A percentile compares a stretch with the other conserved stretches of the same genome.
These are phyloP conservation scores for Neotragus moschatus DNA, from an alignment of 2,113 vertebrate genomes.

Conservation along the genomic window DNA sequence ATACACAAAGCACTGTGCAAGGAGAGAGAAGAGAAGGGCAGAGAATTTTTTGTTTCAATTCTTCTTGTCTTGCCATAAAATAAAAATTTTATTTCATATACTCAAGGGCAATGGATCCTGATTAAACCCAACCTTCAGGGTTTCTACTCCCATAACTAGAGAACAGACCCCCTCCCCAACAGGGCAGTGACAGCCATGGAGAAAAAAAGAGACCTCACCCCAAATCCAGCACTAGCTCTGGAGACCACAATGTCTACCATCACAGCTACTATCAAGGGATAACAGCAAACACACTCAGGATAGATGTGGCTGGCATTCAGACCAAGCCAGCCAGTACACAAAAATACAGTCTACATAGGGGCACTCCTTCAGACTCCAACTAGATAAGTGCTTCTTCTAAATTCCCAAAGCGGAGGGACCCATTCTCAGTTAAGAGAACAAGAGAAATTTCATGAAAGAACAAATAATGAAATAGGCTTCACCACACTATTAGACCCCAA, in stretches of 20 bases:
- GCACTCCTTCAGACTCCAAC: background rate
- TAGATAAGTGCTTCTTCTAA: background rate
- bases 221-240: background rate
- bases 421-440: background rate
- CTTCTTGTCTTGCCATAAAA: background rate
- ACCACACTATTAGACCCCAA: background rate
- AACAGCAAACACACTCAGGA: background rate
- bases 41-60: background rate
- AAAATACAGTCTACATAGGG: background rate
- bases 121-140: background rate
- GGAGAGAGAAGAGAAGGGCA: background rate
- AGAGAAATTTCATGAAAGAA: background rate
- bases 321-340: background rate
- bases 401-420: background rate
- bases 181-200: background rate
- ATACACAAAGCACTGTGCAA: background rate
- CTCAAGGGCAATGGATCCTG: background rate
- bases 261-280: background rate
- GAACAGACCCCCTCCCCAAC: background rate
- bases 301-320: background rate
- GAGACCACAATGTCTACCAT: background rate
- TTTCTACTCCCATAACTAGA: background rate
- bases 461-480: background rate
- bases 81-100: background rate
- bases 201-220: background rate